Percentiles rank a stretch among this genome's conserved stretches.
These are phyloP conservation scores for Esperia sulphurella DNA, from an alignment of 2,888 invertebrate species.

Conservation along the genomic window DNA sequence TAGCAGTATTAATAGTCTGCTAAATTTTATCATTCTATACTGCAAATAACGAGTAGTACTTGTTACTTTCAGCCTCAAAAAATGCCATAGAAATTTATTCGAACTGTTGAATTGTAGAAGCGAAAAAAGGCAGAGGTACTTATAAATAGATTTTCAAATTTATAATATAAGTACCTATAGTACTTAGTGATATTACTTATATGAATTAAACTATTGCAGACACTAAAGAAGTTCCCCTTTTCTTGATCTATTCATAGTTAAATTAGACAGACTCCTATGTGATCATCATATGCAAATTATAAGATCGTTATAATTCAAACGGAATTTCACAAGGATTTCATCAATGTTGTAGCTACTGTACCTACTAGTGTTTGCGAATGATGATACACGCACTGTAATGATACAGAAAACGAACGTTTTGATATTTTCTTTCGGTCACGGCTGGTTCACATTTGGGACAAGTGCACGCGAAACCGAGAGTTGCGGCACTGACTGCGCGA, in stretches of 20 bases:
- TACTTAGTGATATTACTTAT: too few relatives aligned
- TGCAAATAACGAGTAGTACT: too few relatives aligned
- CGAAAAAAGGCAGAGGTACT: conserved; percentile 20
- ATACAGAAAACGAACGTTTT: conserved; percentile 61
- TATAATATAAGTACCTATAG: too few relatives aligned
- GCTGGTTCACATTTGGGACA: conserved; percentile 67
- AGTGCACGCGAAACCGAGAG: conserved; percentile 76
- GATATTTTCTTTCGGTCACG: conserved; percentile 71
- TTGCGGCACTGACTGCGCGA: conserved; percentile 45
- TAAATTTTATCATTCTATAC: too few relatives aligned
- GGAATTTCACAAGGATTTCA: conserved; percentile 1
- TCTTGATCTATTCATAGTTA: too few relatives aligned
- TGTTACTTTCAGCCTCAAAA: too few relatives aligned
- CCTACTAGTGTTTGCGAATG: conserved; percentile 28
- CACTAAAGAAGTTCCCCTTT: too few relatives aligned
- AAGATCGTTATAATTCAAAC: not conserved
- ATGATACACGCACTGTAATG: conserved; percentile 34
- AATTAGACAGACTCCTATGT: not conserved
- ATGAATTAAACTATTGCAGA: too few relatives aligned
- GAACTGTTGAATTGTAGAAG: conserved; percentile 40
- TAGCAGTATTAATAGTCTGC: too few relatives aligned
- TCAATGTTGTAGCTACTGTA: not conserved
- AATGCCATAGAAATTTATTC: too few relatives aligned
- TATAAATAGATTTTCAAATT: too few relatives aligned
- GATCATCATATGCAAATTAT: not conserved